A percentile compares a stretch with the other conserved stretches of the same genome.
phyloP scores from a whole-genome alignment of 2,113 vertebrate genomes.

The Siphamia tubifer region DNA sequence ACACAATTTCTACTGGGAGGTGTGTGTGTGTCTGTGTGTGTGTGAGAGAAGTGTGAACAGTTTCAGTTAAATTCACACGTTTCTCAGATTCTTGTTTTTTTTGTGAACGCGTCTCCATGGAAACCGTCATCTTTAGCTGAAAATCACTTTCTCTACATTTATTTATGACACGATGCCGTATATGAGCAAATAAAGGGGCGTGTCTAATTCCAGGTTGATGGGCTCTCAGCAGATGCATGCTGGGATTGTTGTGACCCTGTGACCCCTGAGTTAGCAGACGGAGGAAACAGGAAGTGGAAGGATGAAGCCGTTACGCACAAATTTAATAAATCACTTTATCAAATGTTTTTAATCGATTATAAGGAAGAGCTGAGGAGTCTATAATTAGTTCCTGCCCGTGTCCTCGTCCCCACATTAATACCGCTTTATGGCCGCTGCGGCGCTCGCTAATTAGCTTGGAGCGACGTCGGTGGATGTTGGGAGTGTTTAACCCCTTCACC shows the following conservation, averaged over 20 bases:
- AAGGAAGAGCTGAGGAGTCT: conserved; percentile 19
- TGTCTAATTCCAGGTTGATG: neutral
- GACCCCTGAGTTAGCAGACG: neutral
- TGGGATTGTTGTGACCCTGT: conserved; percentile 16
- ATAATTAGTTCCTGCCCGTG: conserved; percentile 19
- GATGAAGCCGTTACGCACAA: conserved; percentile 23
- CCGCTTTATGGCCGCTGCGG: conserved; percentile 7
- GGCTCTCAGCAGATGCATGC: conserved; percentile 19
- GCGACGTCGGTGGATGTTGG: conserved; percentile 1
- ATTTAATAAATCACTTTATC: conserved; percentile 24
- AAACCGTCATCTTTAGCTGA: too few relatives aligned
- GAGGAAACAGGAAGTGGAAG: neutral
- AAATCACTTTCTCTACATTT: too few relatives aligned
- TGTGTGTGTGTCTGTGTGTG: too few relatives aligned
- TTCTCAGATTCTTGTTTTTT: too few relatives aligned
- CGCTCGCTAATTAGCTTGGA: neutral
- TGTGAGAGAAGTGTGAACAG: too few relatives aligned
- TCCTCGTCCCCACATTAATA: conserved; percentile 5
- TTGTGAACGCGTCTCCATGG: too few relatives aligned
- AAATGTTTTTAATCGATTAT: conserved; percentile 38
- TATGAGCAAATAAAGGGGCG: too few relatives aligned
- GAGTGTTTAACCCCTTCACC: too few relatives aligned
- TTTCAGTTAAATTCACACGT: too few relatives aligned
- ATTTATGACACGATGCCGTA: too few relatives aligned
- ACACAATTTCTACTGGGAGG: too few relatives aligned